Evolutionary conservation across 2,113 vertebrate genomes (phyloP).

Genomic region (Prionailurus bengalensis): DNA sequence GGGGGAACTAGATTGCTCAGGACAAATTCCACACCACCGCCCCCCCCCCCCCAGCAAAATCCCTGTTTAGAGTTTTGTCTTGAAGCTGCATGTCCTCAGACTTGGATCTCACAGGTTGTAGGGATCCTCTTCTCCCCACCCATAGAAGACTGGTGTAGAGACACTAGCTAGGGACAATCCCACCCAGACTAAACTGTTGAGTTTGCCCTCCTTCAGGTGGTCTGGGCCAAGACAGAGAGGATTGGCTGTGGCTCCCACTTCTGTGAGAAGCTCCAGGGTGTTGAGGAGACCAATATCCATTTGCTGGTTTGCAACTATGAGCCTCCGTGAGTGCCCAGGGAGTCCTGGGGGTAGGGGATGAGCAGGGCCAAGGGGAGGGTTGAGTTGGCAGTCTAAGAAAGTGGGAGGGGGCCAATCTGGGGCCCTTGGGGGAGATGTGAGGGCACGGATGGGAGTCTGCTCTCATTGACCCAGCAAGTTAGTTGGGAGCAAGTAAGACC

Average conservation of each 20-base stretch:
- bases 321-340: slow-evolving; percentile 85
- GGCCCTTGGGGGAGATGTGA: slow-evolving; percentile 56
- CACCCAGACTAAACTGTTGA: neutral
- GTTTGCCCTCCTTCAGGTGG: slow-evolving; percentile 82
- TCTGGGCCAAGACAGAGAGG: slow-evolving; percentile 85
- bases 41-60: too few species aligned
- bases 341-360: neutral
- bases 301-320: slow-evolving; percentile 90
- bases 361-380: neutral
- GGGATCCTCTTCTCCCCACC: neutral
- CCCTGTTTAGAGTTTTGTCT: neutral
- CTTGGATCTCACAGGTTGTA: neutral
- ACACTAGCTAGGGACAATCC: accelerated
- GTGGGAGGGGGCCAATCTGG: neutral
- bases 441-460: neutral
- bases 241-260: slow-evolving; percentile 87
- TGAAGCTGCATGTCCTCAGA: neutral
- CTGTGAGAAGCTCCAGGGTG: slow-evolving; percentile 82
- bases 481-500: neutral
- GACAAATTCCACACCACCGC: neutral
- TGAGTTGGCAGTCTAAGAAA: neutral
- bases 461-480: neutral
- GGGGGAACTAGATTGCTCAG: neutral
- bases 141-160: neutral
- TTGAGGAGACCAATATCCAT: slow-evolving; percentile 83